Conservation (phyloP, 2,113 vertebrate species). For the Sapajus apella region DNA sequence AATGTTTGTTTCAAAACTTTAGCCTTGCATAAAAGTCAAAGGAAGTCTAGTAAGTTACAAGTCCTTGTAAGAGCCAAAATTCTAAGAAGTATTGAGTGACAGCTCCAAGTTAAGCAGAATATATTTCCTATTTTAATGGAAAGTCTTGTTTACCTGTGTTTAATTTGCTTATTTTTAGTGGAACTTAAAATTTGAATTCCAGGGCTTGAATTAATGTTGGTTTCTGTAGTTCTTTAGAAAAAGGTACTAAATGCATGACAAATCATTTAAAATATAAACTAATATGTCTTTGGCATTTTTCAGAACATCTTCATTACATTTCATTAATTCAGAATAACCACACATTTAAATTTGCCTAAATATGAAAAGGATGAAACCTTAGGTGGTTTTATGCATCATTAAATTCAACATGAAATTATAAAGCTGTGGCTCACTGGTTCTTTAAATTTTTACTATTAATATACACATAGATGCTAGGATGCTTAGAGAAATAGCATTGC, state of each 20-base stretch:
- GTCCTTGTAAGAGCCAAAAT: neutral
- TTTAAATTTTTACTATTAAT: constrained; percentile 1
- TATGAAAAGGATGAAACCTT: neutral
- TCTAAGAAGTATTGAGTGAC: neutral
- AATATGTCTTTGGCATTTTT: neutral
- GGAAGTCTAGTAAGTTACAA: neutral
- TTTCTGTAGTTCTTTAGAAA: neutral
- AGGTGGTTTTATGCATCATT: constrained; percentile 1
- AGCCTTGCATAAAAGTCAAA: neutral
- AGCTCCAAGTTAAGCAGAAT: neutral
- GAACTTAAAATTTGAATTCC: neutral
- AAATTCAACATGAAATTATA: constrained; percentile 11
- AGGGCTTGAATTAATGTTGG: neutral
- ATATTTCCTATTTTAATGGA: neutral
- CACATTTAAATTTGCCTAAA: neutral
- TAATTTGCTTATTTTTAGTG: neutral
- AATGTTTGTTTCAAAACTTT: neutral
- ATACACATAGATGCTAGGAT: neutral
- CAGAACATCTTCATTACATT: constrained; percentile 40
- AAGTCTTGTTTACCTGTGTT: neutral
- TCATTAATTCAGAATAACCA: constrained; percentile 37
- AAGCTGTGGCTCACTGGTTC: neutral
- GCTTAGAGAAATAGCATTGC: neutral
- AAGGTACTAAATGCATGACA: neutral
- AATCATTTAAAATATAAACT: neutral